Conservation (phyloP, 2,797 vertebrate genomes). For the Rhinatrema bivittatum region DNA sequence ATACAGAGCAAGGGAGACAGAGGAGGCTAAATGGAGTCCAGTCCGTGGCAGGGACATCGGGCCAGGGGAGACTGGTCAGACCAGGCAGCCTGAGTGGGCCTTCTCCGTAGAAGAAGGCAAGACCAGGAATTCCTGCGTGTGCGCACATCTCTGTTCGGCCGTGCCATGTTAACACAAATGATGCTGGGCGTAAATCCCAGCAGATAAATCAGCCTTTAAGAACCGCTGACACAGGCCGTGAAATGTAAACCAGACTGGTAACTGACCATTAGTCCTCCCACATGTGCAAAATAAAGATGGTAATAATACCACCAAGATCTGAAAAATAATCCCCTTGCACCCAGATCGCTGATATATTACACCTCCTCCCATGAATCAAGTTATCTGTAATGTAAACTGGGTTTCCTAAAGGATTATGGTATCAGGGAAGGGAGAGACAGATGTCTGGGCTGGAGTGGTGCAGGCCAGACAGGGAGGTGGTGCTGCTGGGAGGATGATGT, state of each 20-base stretch:
- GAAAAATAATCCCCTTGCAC: slow-evolving; percentile 39
- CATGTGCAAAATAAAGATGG: slow-evolving; percentile 30
- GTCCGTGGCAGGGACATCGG: no score
- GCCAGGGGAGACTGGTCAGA: no score
- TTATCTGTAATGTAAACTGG: slow-evolving; percentile 35
- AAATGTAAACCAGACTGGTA: slow-evolving; percentile 54
- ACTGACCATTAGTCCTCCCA: slow-evolving; percentile 43
- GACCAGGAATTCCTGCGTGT: no score
- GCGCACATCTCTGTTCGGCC: no score
- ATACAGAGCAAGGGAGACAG: no score
- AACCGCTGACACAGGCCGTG: no score
- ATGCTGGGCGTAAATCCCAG: no score
- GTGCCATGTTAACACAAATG: no score
- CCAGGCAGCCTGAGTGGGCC: no score
- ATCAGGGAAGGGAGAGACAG: slow-evolving; percentile 33
- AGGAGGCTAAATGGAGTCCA: no score
- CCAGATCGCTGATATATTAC: slow-evolving; percentile 37
- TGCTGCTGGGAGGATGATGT: neutral
- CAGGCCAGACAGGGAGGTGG: neutral
- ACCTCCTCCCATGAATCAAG: slow-evolving; percentile 18
- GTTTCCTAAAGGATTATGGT: slow-evolving; percentile 34
- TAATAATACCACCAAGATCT: slow-evolving; percentile 30
- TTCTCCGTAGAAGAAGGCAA: no score
- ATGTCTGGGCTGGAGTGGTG: slow-evolving; percentile 21
- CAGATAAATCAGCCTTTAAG: no score